A percentile compares a stretch with the other conserved stretches of the same genome.
These are phyloP conservation scores for Archegozetes longisetosus DNA, from an alignment of 1,140 invertebrate species.

Conservation along the genomic window DNA sequence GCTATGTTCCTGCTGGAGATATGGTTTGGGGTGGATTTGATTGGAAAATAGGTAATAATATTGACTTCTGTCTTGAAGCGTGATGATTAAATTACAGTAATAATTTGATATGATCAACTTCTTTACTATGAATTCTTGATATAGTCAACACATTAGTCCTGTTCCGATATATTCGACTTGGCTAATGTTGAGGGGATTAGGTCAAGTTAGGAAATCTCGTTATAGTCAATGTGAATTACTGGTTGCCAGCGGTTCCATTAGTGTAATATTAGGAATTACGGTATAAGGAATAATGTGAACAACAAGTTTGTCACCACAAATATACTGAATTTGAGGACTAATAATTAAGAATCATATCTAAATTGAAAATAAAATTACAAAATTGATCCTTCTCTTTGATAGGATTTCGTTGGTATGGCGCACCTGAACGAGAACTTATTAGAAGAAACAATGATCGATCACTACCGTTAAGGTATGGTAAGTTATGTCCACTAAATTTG, in stretches of 20 bases:
- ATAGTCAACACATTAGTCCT: conserved; percentile 73
- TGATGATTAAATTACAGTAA: not conserved
- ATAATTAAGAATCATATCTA: no score
- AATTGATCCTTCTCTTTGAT: no score
- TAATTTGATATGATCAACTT: conserved; percentile 59
- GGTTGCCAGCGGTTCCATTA: no score
- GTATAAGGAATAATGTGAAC: no score
- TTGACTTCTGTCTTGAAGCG: conserved; percentile 41
- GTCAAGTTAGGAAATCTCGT: no score
- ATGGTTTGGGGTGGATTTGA: conserved; percentile 98
- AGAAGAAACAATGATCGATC: conserved; percentile 62
- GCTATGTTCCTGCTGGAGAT: conserved; percentile 43
- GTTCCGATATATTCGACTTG: conserved; percentile 25
- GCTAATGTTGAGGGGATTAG: not conserved
- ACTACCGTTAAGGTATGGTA: not conserved
- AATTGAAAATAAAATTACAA: no score
- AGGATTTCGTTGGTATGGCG: conserved; percentile 63
- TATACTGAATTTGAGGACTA: no score
- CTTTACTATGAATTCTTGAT: conserved; percentile 40
- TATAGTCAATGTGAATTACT: no score
- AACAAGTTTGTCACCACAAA: no score
- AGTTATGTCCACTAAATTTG: no score
- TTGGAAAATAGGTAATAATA: conserved; percentile 72
- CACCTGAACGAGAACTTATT: conserved; percentile 84
- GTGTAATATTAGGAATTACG: no score